Conservation (phyloP, 2,888 invertebrate species). For the Himalopsyche anomala region DNA sequence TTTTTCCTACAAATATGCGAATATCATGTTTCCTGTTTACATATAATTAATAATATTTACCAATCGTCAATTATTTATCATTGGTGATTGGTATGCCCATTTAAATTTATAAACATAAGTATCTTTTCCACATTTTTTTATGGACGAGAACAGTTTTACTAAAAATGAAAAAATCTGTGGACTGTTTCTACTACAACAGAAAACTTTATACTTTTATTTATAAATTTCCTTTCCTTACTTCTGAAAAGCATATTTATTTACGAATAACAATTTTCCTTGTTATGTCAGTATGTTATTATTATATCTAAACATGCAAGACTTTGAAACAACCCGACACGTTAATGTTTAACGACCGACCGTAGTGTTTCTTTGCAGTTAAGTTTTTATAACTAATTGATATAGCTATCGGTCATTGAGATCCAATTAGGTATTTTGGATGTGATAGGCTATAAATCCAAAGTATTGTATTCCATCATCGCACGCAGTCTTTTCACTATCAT, state of each 20-base stretch:
- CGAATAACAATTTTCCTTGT: neutral
- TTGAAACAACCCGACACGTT: neutral
- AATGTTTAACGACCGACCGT: neutral
- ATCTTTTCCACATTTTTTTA: slow-evolving; percentile 11
- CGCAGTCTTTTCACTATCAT: neutral
- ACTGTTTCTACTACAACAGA: neutral
- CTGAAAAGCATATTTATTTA: neutral
- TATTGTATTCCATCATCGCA: slow-evolving; percentile 19
- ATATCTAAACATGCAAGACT: neutral
- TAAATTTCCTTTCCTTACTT: slow-evolving; percentile 3
- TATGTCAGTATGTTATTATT: neutral
- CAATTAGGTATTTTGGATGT: slow-evolving; percentile 27
- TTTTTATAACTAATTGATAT: neutral
- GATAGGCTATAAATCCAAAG: slow-evolving; percentile 24
- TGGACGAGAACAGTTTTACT: neutral
- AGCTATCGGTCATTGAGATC: slow-evolving; percentile 27
- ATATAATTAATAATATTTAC: slow-evolving; percentile 13
- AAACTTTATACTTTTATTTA: slow-evolving; percentile 22
- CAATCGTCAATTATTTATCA: neutral
- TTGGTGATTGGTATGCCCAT: neutral
- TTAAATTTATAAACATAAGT: slow-evolving; percentile 3
- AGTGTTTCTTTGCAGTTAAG: neutral
- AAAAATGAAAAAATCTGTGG: neutral
- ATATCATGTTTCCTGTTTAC: slow-evolving; percentile 24
- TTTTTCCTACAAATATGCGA: neutral